These are phyloP conservation scores for Antheraea pernyi DNA, from an alignment of 1,140 invertebrate species.

Conservation along the genomic window DNA sequence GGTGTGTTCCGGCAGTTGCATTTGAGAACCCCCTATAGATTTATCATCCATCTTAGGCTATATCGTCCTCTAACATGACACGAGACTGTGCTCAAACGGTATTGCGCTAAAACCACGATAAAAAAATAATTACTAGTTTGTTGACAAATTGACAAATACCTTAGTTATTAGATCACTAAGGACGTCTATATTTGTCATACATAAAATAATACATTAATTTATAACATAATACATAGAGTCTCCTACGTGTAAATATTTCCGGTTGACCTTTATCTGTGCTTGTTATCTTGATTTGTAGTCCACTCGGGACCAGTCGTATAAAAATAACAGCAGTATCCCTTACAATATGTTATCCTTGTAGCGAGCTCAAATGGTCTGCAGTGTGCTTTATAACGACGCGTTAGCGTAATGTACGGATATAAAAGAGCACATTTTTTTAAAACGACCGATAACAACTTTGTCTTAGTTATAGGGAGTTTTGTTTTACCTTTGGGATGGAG, in stretches of 20 bases:
- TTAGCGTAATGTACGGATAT: conserved; percentile 32
- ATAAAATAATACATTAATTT: not conserved
- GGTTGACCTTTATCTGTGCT: conserved; percentile 44
- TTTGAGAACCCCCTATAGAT: too few species aligned
- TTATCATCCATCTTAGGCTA: too few species aligned
- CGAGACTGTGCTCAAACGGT: too few species aligned
- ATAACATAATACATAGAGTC: not conserved
- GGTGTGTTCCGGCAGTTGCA: too few species aligned
- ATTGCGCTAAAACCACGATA: too few species aligned
- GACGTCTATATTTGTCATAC: not conserved
- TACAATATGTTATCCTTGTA: conserved; percentile 46
- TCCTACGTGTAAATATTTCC: conserved; percentile 47
- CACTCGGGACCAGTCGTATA: conserved; percentile 45
- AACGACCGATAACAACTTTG: conserved; percentile 22
- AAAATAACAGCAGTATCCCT: conserved; percentile 53
- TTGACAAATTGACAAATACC: not conserved
- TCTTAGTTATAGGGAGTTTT: conserved; percentile 14
- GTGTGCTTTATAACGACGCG: conserved; percentile 39
- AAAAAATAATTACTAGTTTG: too few species aligned
- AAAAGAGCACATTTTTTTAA: conserved; percentile 28
- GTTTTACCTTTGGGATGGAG: not conserved
- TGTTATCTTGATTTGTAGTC: conserved; percentile 68
- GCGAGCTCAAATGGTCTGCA: conserved; percentile 39
- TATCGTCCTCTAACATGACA: too few species aligned
- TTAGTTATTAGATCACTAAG: not conserved